Evolutionary conservation across 2,797 vertebrate genomes (phyloP).

Genomic region (Ptychobarbus kaznakovi): DNA sequence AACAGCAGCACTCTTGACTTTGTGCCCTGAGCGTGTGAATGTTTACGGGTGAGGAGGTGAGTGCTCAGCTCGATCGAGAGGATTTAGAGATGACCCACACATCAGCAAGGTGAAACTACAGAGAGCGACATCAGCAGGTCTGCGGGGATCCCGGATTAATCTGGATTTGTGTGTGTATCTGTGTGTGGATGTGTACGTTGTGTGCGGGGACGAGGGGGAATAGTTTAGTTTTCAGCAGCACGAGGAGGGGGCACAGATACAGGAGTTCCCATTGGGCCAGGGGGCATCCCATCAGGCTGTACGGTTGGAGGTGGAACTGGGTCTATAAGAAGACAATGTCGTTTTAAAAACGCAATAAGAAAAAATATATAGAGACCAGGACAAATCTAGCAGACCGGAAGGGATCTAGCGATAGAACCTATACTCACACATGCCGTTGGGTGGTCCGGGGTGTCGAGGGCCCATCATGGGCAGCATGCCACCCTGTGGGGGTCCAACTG

Average conservation of each 20-base stretch:
- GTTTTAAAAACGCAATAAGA: not conserved
- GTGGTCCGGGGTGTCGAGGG: slow-evolving; percentile 86
- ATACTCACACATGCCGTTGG: slow-evolving; percentile 95
- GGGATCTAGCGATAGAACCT: not conserved
- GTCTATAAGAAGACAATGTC: slow-evolving; percentile 73
- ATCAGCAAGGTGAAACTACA: slow-evolving; percentile 67
- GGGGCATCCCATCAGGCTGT: slow-evolving; percentile 84
- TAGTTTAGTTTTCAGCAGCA: slow-evolving; percentile 66
- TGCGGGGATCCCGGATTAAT: not conserved
- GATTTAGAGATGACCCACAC: slow-evolving; percentile 61
- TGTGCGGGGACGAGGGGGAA: slow-evolving; percentile 23
- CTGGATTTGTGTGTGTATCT: slow-evolving; percentile 21
- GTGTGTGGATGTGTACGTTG: slow-evolving; percentile 54
- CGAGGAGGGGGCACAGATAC: slow-evolving; percentile 78
- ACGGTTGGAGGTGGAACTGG: slow-evolving; percentile 80
- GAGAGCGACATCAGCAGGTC: slow-evolving; percentile 56
- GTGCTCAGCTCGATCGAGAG: slow-evolving; percentile 25
- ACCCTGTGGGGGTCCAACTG: slow-evolving; percentile 74
- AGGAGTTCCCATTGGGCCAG: slow-evolving; percentile 80
- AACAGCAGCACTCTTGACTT: slow-evolving; percentile 26
- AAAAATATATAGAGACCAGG: not conserved
- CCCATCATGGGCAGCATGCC: slow-evolving; percentile 86
- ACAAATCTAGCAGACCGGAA: not conserved
- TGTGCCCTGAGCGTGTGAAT: slow-evolving; percentile 43
- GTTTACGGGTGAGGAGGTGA: slow-evolving; percentile 5